Evolutionary conservation across 1,140 invertebrate species (phyloP), one percentile per base, ranked within the genome.

Genomic region (Drosophila nigromelanica): DNA sequence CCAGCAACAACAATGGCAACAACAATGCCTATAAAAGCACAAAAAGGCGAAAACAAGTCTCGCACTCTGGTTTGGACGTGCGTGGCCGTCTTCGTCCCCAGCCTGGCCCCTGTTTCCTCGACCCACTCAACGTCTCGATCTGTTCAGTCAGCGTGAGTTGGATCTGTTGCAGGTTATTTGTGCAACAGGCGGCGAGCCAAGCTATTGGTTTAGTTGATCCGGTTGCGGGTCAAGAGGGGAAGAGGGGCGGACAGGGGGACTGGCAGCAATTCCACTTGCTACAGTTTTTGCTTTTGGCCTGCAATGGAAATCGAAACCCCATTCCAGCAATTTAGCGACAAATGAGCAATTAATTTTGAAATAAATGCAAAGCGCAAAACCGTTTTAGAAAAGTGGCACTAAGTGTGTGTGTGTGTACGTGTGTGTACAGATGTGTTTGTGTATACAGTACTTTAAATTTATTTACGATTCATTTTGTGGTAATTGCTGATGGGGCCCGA

Each of bases 261-360:
- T 18, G 5, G 27, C 42, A 40, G 30, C 59, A 58, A 60, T 75
- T 68, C 73, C 76, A 78, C 76, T 78, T 78, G 76, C 76, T 78
- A 76, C 47, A 76, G 73, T 68, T 81, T 80, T 73, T 60, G 47
- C 21, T 27, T 40, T 42, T 24, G 69, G 67, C 68, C 67, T 73
- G 76, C 79, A 86, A 89, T 87, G 83, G 83, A 82, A 89, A 87
- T 72, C 69, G 83, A 83, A 87, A 89, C 83, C 83, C 83, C 83
- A 87, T 89, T 89, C 83, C 79, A 87, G 47, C 83, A 87, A 87
- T 89, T 87, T 87, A 87, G 83, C 83, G 83, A 87, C 83, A 87
- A 87, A 87, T 87, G 83, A 87, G 78, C 83, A 87, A 87, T 87
- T 87, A 87, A 87, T 87, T 87, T 87, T 87, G 72, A 87, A 87